Percentiles rank a stretch among this genome's conserved stretches.
These are phyloP conservation scores for Carassius gibelio DNA, from an alignment of 2,113 vertebrate genomes.

Conservation along the genomic window DNA sequence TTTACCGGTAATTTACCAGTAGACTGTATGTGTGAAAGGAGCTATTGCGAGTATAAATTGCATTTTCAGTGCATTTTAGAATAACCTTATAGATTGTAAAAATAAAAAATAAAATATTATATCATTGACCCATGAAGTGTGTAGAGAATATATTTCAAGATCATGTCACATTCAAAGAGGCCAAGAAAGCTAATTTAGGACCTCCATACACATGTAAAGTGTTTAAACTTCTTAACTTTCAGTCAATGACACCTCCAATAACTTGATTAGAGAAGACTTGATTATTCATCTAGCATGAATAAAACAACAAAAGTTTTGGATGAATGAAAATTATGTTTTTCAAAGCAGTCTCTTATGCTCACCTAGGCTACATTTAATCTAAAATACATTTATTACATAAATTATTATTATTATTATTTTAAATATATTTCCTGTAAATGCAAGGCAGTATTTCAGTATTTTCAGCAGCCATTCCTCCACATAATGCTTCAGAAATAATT, in stretches of 20 bases:
- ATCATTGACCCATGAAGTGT: not conserved
- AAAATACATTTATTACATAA: too few species aligned
- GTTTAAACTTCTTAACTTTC: not conserved
- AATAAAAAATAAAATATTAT: not conserved
- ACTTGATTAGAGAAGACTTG: not conserved
- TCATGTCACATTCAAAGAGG: constrained; percentile 10
- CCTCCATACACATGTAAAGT: not conserved
- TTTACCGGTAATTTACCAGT: too few species aligned
- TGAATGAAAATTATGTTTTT: too few species aligned
- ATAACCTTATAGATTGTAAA: not conserved
- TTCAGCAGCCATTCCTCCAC: not conserved
- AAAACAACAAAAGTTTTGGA: too few species aligned
- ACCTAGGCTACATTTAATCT: too few species aligned
- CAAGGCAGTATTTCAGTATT: too few species aligned
- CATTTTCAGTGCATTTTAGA: not conserved
- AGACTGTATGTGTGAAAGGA: too few species aligned
- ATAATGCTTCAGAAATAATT: too few species aligned
- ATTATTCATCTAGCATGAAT: too few species aligned
- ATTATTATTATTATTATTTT: too few species aligned
- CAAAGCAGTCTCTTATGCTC: too few species aligned
- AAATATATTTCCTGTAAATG: too few species aligned
- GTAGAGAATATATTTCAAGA: not conserved
- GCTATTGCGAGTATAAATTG: not conserved
- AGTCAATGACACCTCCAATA: not conserved
- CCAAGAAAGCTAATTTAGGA: not conserved